phyloP scores from a whole-genome alignment of 2,888 invertebrate species.

The Allophyes oxyacanthae region DNA sequence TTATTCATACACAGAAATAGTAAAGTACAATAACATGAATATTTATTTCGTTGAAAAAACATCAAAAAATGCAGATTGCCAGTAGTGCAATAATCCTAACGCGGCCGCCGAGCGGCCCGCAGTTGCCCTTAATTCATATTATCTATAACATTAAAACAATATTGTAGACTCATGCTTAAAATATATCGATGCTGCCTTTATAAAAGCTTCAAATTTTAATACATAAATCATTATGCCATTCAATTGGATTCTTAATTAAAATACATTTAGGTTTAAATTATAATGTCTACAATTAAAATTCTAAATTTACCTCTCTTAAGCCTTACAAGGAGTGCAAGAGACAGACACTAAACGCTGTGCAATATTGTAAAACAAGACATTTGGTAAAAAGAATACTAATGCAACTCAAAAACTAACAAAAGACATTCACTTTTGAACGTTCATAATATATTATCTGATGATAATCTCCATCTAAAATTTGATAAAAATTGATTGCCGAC shows the following conservation, averaged over 20 bases:
- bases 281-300: conserved; percentile 76
- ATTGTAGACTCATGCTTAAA: conserved; percentile 74
- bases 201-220: conserved; percentile 79
- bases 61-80: conserved; percentile 85
- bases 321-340: conserved; percentile 75
- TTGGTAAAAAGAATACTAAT: conserved; percentile 11
- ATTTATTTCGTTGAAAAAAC: conserved; percentile 87
- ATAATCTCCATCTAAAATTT: conserved; percentile 23
- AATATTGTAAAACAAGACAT: conserved; percentile 18
- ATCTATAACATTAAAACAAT: conserved; percentile 72
- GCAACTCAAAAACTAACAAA: conserved; percentile 9
- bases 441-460: conserved; percentile 8
- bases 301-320: conserved; percentile 78
- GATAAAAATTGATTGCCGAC: conserved; percentile 33
- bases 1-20: conserved; percentile 83
- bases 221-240: conserved; percentile 76
- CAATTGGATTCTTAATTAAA: conserved; percentile 83
- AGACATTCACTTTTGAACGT: conserved; percentile 6
- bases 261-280: conserved; percentile 78
- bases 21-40: conserved; percentile 84
- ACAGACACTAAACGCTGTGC: conserved; percentile 23
- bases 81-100: conserved; percentile 74
- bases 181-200: conserved; percentile 78
- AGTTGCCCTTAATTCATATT: conserved; percentile 83
- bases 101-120: conserved; percentile 56